phyloP scores from a whole-genome alignment of 2,113 vertebrate species.

The Oreocharis arfaki region DNA sequence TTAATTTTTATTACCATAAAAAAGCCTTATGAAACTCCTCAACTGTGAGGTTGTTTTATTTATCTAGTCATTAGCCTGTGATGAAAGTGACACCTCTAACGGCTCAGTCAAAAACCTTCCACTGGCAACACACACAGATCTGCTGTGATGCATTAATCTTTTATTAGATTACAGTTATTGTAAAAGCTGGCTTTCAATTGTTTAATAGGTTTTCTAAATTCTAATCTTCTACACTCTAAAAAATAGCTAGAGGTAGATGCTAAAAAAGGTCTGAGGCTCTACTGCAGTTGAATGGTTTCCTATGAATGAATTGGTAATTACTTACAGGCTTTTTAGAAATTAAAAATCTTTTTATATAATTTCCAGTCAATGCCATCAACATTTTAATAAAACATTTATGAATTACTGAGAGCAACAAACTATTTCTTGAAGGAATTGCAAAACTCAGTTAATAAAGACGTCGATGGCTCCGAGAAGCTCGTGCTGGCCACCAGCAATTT shows the following conservation, averaged over 20 bases:
- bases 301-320: constrained; percentile 10
- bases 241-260: constrained; percentile 36
- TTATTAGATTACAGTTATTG: constrained; percentile 59
- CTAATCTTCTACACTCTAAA: constrained; percentile 14
- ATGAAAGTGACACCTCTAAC: constrained; percentile 32
- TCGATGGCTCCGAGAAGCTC: accelerated
- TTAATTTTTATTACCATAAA: constrained; percentile 59
- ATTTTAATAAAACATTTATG: neutral
- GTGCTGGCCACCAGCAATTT: neutral
- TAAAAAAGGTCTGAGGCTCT: constrained; percentile 18
- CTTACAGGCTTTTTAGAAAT: neutral
- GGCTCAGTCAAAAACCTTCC: constrained; percentile 35
- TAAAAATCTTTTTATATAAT: neutral
- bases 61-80: constrained; percentile 44
- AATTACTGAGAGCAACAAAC: neutral
- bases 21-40: constrained; percentile 40
- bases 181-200: constrained; percentile 23
- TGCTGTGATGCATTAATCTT: constrained; percentile 53
- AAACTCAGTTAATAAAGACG: neutral
- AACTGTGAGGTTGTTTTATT: constrained; percentile 31
- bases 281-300: neutral
- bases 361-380: neutral
- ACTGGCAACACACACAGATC: constrained; percentile 31
- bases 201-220: constrained; percentile 59
- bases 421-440: neutral